Percentiles rank a stretch among this genome's conserved stretches.
Evolutionary conservation across 2,797 vertebrate species (phyloP).

Genomic region (Lindbergichthys nudifrons): DNA sequence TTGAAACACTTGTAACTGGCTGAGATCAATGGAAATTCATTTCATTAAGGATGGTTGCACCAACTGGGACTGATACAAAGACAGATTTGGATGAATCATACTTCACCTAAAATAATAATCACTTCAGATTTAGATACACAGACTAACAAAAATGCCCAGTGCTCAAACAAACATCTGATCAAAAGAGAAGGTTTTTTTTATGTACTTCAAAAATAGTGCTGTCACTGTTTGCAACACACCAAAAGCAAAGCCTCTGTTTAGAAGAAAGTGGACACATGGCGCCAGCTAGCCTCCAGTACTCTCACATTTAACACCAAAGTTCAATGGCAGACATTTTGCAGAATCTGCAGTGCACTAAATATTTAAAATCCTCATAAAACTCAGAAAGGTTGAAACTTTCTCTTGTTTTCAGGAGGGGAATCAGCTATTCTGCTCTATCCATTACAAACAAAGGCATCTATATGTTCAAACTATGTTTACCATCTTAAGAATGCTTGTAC

Average conservation of each 20-base stretch:
- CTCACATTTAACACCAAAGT: not conserved
- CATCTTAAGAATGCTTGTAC: not conserved
- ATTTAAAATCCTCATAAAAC: not conserved
- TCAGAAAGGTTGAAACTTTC: not conserved
- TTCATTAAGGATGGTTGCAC: not conserved
- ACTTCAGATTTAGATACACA: not conserved
- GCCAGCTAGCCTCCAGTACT: not conserved
- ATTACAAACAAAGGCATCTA: not conserved
- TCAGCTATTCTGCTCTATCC: not conserved
- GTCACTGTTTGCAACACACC: not conserved
- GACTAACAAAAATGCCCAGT: not conserved
- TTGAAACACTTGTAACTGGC: conserved; percentile 1
- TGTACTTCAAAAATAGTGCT: too few relatives aligned
- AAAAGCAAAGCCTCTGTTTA: not conserved
- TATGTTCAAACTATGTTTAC: not conserved
- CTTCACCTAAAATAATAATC: not conserved
- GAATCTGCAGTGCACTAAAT: not conserved
- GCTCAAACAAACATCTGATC: too few relatives aligned
- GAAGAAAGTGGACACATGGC: not conserved
- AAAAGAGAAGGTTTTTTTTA: too few relatives aligned
- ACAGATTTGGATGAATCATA: conserved; percentile 4
- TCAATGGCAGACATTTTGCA: not conserved
- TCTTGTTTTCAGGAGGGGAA: not conserved
- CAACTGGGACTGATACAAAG: not conserved
- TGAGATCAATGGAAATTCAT: conserved; percentile 19